These are phyloP conservation scores for Campoletis raptor DNA, from an alignment of 2,888 invertebrate genomes.

Conservation along the genomic window DNA sequence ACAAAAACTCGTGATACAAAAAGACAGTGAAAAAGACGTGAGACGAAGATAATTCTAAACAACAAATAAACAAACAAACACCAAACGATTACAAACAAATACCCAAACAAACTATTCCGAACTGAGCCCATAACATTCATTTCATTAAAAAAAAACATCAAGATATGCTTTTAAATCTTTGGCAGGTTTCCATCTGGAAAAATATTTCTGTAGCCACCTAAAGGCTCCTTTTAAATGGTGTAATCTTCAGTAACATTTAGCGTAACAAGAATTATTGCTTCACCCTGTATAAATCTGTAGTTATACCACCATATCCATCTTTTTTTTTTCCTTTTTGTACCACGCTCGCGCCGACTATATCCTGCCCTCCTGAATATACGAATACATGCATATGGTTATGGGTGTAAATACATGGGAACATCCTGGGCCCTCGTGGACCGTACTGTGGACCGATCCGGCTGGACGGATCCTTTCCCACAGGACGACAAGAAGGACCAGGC, in stretches of 20 bases:
- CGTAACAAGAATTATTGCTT: not conserved
- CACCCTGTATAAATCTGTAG: constrained; percentile 27
- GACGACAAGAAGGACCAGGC: constrained; percentile 46
- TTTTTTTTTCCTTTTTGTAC: constrained; percentile 65
- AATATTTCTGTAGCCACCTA: not conserved
- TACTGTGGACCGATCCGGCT: constrained; percentile 24
- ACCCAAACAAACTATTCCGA: too few species aligned
- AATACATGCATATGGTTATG: constrained; percentile 17
- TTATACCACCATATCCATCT: constrained; percentile 61
- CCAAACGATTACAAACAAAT: too few species aligned
- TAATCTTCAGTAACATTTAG: not conserved
- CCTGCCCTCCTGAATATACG: constrained; percentile 30
- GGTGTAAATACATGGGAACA: constrained; percentile 33
- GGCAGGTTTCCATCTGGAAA: not conserved
- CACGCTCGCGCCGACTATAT: constrained; percentile 54
- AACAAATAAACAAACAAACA: too few species aligned
- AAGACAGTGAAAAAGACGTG: too few species aligned
- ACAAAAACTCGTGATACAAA: too few species aligned
- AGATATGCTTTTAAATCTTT: not conserved
- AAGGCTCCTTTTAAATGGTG: not conserved
- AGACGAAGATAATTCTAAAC: too few species aligned
- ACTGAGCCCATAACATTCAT: not conserved
- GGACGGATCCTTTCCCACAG: constrained; percentile 64
- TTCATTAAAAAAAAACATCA: too few species aligned
- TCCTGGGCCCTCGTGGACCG: constrained; percentile 57